phyloP scores from a whole-genome alignment of 2,797 vertebrate species.

The Oreochromis grahami region DNA sequence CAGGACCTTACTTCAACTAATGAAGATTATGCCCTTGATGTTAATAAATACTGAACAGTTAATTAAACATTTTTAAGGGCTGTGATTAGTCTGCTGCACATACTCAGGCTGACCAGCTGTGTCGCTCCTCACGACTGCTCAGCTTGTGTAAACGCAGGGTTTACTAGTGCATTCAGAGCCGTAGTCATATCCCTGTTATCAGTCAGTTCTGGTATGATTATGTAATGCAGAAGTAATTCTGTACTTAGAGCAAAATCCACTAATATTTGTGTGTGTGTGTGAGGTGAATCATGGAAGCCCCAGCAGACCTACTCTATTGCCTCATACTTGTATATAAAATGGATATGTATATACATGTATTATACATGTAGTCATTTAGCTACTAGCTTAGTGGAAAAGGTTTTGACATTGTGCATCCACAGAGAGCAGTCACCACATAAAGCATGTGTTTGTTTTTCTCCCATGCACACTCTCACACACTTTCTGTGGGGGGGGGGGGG shows the following conservation, averaged over 20 bases:
- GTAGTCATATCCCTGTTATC: not conserved
- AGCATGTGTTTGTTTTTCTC: too few relatives aligned
- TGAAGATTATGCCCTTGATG: not conserved
- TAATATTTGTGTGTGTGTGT: not conserved
- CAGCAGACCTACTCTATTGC: constrained; percentile 20
- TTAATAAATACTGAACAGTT: not conserved
- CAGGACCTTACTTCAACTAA: too few relatives aligned
- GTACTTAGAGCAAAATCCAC: constrained; percentile 40
- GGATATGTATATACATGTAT: too few relatives aligned
- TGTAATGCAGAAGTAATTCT: constrained; percentile 15
- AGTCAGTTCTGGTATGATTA: constrained; percentile 21
- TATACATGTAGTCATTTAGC: not conserved
- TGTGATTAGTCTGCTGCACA: not conserved
- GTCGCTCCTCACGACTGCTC: not conserved
- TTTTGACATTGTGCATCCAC: too few relatives aligned
- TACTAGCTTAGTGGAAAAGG: too few relatives aligned
- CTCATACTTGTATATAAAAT: not conserved
- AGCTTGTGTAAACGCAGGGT: not conserved
- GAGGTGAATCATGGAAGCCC: constrained; percentile 19
- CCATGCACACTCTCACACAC: too few relatives aligned
- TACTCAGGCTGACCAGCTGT: not conserved
- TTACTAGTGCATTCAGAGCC: not conserved
- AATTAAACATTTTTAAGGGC: not conserved
- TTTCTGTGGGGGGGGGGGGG: too few relatives aligned
- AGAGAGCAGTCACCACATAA: too few relatives aligned